These are phyloP conservation scores for Araneus ventricosus DNA, from an alignment of 1,140 invertebrate species.

Conservation along the genomic window DNA sequence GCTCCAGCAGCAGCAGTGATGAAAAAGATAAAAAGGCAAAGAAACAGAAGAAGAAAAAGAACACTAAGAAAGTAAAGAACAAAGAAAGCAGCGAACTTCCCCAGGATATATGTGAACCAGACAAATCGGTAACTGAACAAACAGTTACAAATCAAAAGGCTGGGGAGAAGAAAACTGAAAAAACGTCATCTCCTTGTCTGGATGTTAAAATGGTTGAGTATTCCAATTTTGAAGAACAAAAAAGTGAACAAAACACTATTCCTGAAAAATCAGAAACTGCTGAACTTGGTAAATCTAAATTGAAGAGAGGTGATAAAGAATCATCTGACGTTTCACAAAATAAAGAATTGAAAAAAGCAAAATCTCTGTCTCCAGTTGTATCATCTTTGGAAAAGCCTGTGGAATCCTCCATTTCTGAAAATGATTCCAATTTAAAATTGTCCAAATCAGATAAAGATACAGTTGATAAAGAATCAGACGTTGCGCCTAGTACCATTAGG, in stretches of 20 bases:
- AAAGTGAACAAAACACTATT: not conserved
- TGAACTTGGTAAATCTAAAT: not conserved
- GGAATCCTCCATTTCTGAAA: not conserved
- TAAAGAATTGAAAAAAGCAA: not conserved
- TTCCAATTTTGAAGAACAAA: not conserved
- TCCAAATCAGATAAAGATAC: not conserved
- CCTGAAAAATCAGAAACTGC: not conserved
- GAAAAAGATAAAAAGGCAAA: conserved; percentile 32
- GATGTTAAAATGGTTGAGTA: not conserved
- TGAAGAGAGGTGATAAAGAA: not conserved
- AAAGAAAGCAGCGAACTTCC: not conserved
- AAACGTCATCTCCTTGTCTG: not conserved
- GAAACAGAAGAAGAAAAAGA: conserved; percentile 6
- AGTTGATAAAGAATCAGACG: not conserved
- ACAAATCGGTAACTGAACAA: not conserved
- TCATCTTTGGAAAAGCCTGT: not conserved
- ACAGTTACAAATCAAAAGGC: not conserved
- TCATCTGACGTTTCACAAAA: not conserved
- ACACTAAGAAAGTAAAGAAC: not conserved
- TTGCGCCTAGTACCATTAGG: not conserved
- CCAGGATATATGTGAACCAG: not conserved
- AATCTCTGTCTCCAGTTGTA: not conserved
- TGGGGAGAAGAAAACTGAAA: not conserved
- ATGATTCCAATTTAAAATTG: not conserved
- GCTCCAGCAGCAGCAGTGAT: conserved; percentile 9